Evolutionary conservation across 2,797 vertebrate species (phyloP), one percentile per base, ranked within the genome.

Genomic region (Syngnathus acus): DNA sequence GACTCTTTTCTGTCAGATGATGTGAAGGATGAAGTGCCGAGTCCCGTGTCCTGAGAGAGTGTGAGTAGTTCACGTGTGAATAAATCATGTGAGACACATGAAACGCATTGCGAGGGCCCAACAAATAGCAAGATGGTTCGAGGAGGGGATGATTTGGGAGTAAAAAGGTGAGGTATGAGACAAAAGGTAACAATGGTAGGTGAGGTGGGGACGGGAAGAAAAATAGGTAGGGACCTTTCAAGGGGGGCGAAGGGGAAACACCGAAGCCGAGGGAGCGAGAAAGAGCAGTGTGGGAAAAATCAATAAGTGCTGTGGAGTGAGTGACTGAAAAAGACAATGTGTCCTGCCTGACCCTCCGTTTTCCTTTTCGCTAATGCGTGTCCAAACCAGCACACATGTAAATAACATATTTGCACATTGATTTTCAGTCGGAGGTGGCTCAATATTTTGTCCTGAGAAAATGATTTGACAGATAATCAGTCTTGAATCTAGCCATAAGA

Each of bases 281-380:
- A 80, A 77, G 87, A 79, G 82, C 77, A 87, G 73, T 88, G 88
- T 89, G 88, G 88, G 87, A 90, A 90, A 90, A 90, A 90, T 90
- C 88, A 90, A 90, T 89, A 90, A 73, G 80, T 77, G 84, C 82
- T 83, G 73, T 78, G 78, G 78, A 86, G 83, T 71, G 78, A 86
- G 83, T 71, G 69, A 87, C 87, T 87, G 84, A 83, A 88, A 88
- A 79, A 87, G 84, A 88, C 87, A 88, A 89, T 86, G 86, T 85
- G 78, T 87, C 80, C 84, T 86, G 84, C 85, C 81, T 87, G 87
- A 89, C 86, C 84, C 86, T 71, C 55, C 64, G 82, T 83, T 87
- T 82, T 78, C 78, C 81, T 85, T 75, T 76, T 71, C 83, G 76
- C 82, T 65, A 69, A 51, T 68, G 58, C 67, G 59, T 70, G 57